Percentiles rank a stretch among this genome's conserved stretches.
phyloP scores from a whole-genome alignment of 2,113 vertebrate species.

The Gobius niger region DNA sequence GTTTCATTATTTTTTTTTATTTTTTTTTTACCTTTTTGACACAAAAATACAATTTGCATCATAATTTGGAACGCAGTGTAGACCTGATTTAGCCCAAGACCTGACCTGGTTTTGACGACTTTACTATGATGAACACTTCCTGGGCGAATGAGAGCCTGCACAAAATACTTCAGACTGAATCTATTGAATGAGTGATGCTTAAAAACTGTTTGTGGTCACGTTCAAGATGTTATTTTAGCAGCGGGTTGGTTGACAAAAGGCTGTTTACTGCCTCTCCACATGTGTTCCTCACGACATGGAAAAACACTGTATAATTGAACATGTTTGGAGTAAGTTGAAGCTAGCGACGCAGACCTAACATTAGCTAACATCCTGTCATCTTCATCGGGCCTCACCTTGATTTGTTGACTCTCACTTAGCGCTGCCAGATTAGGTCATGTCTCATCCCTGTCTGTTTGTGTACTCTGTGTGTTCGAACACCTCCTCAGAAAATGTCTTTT shows the following conservation, averaged over 20 bases:
- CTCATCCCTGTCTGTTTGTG: conserved; percentile 42
- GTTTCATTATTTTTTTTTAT: no score
- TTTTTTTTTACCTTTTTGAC: no score
- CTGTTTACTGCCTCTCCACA: conserved; percentile 10
- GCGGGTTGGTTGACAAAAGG: neutral
- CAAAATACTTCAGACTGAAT: no score
- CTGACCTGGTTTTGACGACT: no score
- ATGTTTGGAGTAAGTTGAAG: conserved; percentile 13
- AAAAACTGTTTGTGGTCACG: neutral
- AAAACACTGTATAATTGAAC: conserved; percentile 12
- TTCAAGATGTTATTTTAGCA: conserved; percentile 13
- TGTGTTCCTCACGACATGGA: conserved; percentile 22
- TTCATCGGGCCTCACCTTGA: conserved; percentile 36
- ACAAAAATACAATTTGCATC: no score
- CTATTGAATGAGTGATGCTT: no score
- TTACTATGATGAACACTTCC: no score
- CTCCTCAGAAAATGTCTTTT: conserved; percentile 45
- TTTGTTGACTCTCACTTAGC: conserved; percentile 48
- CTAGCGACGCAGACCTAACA: conserved; percentile 7
- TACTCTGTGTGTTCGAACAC: conserved; percentile 49
- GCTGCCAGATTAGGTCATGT: conserved; percentile 42
- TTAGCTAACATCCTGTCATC: conserved; percentile 15
- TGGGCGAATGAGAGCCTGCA: no score
- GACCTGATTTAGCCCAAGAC: no score
- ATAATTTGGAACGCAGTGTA: no score